Evolutionary conservation across 2,113 vertebrate genomes (phyloP), one percentile per base, ranked within the genome.

Genomic region (Excalfactoria chinensis): DNA sequence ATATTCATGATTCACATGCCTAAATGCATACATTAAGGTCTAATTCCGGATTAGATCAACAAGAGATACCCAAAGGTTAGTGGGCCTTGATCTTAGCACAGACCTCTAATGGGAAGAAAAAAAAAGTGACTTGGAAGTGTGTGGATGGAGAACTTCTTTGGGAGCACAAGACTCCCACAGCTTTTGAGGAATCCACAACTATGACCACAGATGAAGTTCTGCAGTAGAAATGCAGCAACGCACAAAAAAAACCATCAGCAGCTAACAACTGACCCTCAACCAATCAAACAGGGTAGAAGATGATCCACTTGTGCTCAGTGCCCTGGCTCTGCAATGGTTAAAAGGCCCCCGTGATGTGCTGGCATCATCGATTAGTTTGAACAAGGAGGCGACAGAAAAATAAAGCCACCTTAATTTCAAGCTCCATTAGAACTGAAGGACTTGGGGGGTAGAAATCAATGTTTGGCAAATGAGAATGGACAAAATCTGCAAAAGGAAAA

Each of bases 391-490:
- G 0, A 93, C 87, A 89, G 92, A 78, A 95, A 93, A 95, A 95
- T 95, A 96, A 97, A 84, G 67, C 75, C 73, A 68, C 90, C 84
- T 96, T 96, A 96, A 98, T 96, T 97, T 97, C 96, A 98, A 97
- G 92, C 84, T 92, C 95, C 93, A 96, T 96, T 96, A 97, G 93
- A 97, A 97, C 91, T 88, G 94, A 93, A 97, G 93, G 87, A 71
- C 93, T 95, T 91, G 83, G 73, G 28, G 89, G 59, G 40, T 73
- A 86, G 93, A 84, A 95, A 96, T 93, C 96, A 96, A 89, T 93
- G 91, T 88, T 90, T 96, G 95, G 81, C 90, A 96, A 96, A 93
- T 60, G 88, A 69, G 85, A 96, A 97, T 94, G 79, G 85, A 94
- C 49, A 95, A 93, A 95, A 93, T 93, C 90, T 92, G 87, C 70